Evolutionary conservation across 2,888 invertebrate genomes (phyloP), one percentile per base, ranked within the genome.

Genomic region (Gymnosoma rotundatum): DNA sequence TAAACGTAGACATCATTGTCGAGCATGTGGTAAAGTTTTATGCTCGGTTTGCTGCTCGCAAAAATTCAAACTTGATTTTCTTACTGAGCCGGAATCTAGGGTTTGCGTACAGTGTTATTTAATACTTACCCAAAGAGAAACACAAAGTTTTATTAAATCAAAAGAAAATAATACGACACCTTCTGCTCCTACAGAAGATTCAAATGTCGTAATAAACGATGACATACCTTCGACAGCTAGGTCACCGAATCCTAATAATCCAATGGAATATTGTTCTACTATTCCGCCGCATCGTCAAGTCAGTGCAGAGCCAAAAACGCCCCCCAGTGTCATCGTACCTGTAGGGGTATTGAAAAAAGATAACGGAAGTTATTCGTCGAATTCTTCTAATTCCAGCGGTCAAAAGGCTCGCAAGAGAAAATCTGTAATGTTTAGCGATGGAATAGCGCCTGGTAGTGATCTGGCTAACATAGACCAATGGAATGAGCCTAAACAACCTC

Each of bases 351-450:
- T 97, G 3, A 96, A 96, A 90, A 91, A 92, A 75, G 90, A 90
- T 89, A 93, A 93, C 74, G 93, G 83, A 88, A 91, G 87, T 2
- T 89, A 89, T 58, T 91, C 91, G 0, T 90, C 91, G 38, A 89
- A 89, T 45, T 87, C 87, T 1, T 86, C 87, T 2, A 86, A 86
- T 52, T 89, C 89, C 6, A 90, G 89, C 73, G 88, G 88, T 42
- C 93, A 93, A 74, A 90, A 89, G 87, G 88, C 88, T 0, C 93
- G 93, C 69, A 95, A 94, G 88, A 95, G 94, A 87, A 96, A 95
- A 93, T 96, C 94, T 87, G 97, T 97, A 63, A 97, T 97, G 94
- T 97, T 97, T 91, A 97, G 96, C 88, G 97, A 97, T 92, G 97
- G 97, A 86, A 97, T 97, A 89, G 94, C 96, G 80, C 97, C 97